A percentile compares a stretch with the other conserved stretches of the same genome.
phyloP scores from a whole-genome alignment of 2,113 vertebrate genomes.

The Phyllostomus discolor region DNA sequence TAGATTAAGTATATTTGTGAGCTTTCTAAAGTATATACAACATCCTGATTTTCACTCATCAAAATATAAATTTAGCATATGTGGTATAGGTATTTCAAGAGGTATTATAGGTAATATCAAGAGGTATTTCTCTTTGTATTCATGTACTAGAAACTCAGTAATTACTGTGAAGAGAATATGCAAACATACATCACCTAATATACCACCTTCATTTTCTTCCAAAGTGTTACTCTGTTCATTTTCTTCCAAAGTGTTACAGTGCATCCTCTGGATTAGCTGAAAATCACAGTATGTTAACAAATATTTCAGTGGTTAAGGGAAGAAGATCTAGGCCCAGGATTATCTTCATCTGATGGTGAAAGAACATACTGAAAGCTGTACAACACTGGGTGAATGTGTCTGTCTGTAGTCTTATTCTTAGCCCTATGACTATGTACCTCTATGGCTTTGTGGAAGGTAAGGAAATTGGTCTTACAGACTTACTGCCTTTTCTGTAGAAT shows the following conservation, averaged over 20 bases:
- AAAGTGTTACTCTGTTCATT: conserved; percentile 2
- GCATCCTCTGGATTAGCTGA: conserved; percentile 14
- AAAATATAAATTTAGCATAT: conserved; percentile 7
- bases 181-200: neutral
- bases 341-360: conserved; percentile 16
- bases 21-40: neutral
- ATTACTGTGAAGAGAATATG: conserved; percentile 22
- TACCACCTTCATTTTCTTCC: neutral
- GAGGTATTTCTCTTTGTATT: neutral
- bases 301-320: neutral
- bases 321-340: neutral
- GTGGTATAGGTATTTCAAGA: no score
- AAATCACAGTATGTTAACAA: conserved; percentile 37
- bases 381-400: neutral
- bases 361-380: neutral
- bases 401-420: neutral
- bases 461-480: neutral
- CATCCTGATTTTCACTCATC: conserved; percentile 4
- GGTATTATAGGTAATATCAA: no score
- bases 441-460: neutral
- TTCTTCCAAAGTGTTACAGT: neutral
- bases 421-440: neutral
- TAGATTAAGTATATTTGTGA: neutral
- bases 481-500: neutral
- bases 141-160: conserved; percentile 16